Conservation (phyloP, 30 jellyfish, hydroid and myxozoan species). For the Hydractinia echinata region DNA sequence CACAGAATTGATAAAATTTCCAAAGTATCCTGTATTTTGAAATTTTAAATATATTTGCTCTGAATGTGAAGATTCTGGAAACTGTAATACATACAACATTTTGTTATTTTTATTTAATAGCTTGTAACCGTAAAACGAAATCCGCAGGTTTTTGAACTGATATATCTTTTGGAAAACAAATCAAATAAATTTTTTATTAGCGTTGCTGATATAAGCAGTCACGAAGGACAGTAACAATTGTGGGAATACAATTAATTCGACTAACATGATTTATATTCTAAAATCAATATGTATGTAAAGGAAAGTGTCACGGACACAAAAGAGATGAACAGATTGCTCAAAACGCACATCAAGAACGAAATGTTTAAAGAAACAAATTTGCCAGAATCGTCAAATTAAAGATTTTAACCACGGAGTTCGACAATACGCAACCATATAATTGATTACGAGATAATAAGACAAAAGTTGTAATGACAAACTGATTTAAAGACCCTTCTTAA, state of each 20-base stretch:
- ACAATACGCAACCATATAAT: background rate
- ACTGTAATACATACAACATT: too few species aligned
- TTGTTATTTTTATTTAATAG: too few species aligned
- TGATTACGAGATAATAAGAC: too few species aligned
- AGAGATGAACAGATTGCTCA: background rate
- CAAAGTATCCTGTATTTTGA: conserved; percentile 39
- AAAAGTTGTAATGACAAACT: too few species aligned
- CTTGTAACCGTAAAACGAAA: too few species aligned
- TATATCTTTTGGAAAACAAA: background rate
- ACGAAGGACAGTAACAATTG: background rate
- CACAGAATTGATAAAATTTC: conserved; percentile 36
- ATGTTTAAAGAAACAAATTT: background rate
- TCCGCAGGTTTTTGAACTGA: background rate
- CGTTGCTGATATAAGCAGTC: background rate
- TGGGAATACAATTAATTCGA: too few species aligned
- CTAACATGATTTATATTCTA: background rate
- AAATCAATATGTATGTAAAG: background rate
- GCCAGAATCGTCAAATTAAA: background rate
- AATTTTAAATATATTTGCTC: too few species aligned
- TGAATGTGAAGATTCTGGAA: too few species aligned
- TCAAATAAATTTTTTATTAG: background rate
- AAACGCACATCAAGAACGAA: background rate
- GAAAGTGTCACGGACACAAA: background rate
- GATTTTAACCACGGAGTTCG: background rate
- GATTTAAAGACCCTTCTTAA: too few species aligned